A percentile compares a stretch with the other conserved stretches of the same genome.
phyloP scores from a whole-genome alignment of 2,888 invertebrate genomes.

The Clepsis dumicolana region DNA sequence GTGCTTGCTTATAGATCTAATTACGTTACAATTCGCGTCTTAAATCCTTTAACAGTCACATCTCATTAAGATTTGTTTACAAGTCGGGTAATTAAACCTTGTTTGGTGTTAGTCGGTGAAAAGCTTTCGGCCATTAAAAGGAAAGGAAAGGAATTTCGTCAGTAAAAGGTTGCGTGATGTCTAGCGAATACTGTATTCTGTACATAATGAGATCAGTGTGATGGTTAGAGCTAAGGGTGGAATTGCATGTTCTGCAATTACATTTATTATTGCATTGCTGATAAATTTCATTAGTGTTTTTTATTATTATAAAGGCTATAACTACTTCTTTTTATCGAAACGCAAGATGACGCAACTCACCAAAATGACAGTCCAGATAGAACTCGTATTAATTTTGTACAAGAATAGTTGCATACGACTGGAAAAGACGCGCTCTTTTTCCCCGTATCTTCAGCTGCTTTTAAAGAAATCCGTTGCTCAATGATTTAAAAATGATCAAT shows the following conservation, averaged over 20 bases:
- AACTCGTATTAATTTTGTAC: neutral
- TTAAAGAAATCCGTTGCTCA: conserved; percentile 3
- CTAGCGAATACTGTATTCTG: too few species aligned
- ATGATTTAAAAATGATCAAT: conserved; percentile 13
- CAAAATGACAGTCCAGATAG: neutral
- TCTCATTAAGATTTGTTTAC: conserved; percentile 25
- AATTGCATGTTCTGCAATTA: too few species aligned
- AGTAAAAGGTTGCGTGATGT: too few species aligned
- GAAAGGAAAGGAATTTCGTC: too few species aligned
- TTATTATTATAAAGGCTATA: too few species aligned
- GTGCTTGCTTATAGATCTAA: conserved; percentile 20
- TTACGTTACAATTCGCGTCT: conserved; percentile 14
- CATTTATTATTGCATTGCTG: too few species aligned
- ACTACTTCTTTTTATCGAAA: too few species aligned
- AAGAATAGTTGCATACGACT: neutral
- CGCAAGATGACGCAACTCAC: too few species aligned
- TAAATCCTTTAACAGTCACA: conserved; percentile 25
- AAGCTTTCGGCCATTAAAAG: too few species aligned
- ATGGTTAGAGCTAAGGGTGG: too few species aligned
- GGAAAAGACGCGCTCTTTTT: neutral
- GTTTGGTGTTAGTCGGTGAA: neutral
- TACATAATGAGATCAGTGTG: too few species aligned
- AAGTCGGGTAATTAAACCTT: conserved; percentile 8
- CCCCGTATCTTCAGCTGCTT: neutral
- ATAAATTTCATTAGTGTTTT: too few species aligned